Conservation (phyloP, 2,888 invertebrate species). For the Spialia ferax region DNA sequence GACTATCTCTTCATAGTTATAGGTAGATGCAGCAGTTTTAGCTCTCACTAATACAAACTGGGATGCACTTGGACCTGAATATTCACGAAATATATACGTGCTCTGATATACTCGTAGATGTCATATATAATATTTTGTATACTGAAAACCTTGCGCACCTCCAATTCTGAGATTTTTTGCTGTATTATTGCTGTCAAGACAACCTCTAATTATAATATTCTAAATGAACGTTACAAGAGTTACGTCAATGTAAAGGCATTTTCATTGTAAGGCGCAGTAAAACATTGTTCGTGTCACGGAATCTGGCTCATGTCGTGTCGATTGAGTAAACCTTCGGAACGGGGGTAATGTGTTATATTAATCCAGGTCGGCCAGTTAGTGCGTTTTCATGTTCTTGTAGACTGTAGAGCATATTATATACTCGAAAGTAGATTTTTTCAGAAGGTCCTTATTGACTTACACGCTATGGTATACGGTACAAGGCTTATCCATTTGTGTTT, state of each 20-base stretch:
- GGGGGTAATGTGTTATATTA: conserved; percentile 42
- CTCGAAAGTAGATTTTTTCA: background rate
- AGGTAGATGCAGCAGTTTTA: too few species aligned
- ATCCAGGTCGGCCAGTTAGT: conserved; percentile 38
- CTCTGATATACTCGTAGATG: too few species aligned
- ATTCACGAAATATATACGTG: too few species aligned
- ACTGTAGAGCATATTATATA: too few species aligned
- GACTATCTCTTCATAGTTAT: too few species aligned
- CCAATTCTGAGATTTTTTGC: background rate
- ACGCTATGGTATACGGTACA: background rate
- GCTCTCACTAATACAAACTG: too few species aligned
- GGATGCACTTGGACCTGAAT: too few species aligned
- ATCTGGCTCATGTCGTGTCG: conserved; percentile 32
- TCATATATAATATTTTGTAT: too few species aligned
- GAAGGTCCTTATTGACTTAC: background rate
- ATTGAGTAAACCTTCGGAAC: conserved; percentile 45
- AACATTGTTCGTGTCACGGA: conserved; percentile 22
- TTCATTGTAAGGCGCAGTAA: conserved; percentile 25
- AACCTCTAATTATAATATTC: conserved; percentile 7
- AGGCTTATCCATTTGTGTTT: background rate
- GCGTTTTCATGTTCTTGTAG: conserved; percentile 18
- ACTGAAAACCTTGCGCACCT: too few species aligned
- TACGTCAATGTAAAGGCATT: conserved; percentile 30
- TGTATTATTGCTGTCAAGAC: too few species aligned
- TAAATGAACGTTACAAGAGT: conserved; percentile 17